Base-by-base conservation (phyloP, 2,797 vertebrate genomes). In the Pangasius sanitwongsei region DNA sequence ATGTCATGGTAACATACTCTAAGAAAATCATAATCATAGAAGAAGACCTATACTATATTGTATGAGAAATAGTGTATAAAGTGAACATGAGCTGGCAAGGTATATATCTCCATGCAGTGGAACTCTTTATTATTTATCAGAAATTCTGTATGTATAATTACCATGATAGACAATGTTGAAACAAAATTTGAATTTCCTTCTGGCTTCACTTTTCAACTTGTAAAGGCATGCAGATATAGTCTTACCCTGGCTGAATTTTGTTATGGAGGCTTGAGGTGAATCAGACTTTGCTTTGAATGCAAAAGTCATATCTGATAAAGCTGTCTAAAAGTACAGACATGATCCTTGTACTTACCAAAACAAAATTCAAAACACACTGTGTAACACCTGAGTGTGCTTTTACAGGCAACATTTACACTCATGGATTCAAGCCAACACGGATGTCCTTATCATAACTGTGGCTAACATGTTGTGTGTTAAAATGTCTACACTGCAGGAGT, bases 261-360 rank as follows among this genome's bases (percentile, higher is more conserved):
- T 28, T 63, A 41, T 63, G 37, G 81, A 63, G 48, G 41, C 16
- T 70, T 28, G 25, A 75, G 34, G 15, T 86, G 85, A 20, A 16
- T 75, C 25, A 61, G 53, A 74, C 5, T n/a, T n/a, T 74, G 84
- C 31, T 87, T 87, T 77, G 23, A 78, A 75, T 23, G 63, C 70
- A 77, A 50, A 83, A 57, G 44, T 7, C 57, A 74, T 65, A 75
- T 82, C 77, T 89, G 55, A 86, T 83, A 23, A 86, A 81, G 74
- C n/a, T 48, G n/a, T 78, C 31, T 28, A 65, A 77, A 84, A 75
- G n/a, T 55, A 80, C 74, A 84, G 72, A 78, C 72, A 77, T 34
- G 85, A 31, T 74, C 18, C 6, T 74, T 59, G 20, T 31, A 69
- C 48, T 53, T 6, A 2, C 53, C 61, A 63, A 78, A 78, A 85